Percentiles rank a stretch among this genome's conserved stretches.
These are phyloP conservation scores for Drosophila mulleri DNA, from an alignment of 2,888 invertebrate species.

Conservation along the genomic window DNA sequence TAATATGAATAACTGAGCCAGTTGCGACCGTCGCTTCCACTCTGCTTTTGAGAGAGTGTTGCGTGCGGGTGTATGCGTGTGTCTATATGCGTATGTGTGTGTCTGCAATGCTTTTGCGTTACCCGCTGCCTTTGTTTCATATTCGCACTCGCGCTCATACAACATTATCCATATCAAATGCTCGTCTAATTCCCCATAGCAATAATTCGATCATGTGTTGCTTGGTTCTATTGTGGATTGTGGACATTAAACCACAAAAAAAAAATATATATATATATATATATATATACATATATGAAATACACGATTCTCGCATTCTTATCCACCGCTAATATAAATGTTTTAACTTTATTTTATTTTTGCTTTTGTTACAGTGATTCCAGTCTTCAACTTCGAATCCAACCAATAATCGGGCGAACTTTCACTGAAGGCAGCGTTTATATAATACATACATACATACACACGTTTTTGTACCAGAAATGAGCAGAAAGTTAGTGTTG, in stretches of 20 bases:
- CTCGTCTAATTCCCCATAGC: slow-evolving; percentile 57
- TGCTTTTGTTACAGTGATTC: slow-evolving; percentile 67
- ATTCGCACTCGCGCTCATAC: slow-evolving; percentile 41
- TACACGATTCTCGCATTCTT: background rate
- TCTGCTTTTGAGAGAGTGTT: slow-evolving; percentile 38
- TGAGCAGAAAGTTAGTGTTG: slow-evolving; percentile 57
- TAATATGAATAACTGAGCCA: slow-evolving; percentile 34
- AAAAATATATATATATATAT: slow-evolving; percentile 2
- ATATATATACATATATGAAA: slow-evolving; percentile 7
- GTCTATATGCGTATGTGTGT: slow-evolving; percentile 37
- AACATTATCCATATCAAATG: slow-evolving; percentile 73
- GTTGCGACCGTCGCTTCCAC: slow-evolving; percentile 30
- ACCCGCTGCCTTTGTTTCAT: slow-evolving; percentile 74
- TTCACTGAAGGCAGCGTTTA: slow-evolving; percentile 63
- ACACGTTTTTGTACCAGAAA: slow-evolving; percentile 68
- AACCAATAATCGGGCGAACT: slow-evolving; percentile 66
- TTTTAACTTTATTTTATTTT: background rate
- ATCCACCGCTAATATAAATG: slow-evolving; percentile 24
- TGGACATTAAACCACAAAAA: slow-evolving; percentile 19
- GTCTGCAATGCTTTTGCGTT: slow-evolving; percentile 72
- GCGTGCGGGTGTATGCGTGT: slow-evolving; percentile 18
- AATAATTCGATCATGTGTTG: slow-evolving; percentile 72
- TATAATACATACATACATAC: slow-evolving; percentile 49
- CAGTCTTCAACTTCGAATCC: slow-evolving; percentile 74
- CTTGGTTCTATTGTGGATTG: slow-evolving; percentile 31